These are phyloP conservation scores for Amniataba percoides DNA, from an alignment of 2,797 vertebrate species.

Conservation along the genomic window DNA sequence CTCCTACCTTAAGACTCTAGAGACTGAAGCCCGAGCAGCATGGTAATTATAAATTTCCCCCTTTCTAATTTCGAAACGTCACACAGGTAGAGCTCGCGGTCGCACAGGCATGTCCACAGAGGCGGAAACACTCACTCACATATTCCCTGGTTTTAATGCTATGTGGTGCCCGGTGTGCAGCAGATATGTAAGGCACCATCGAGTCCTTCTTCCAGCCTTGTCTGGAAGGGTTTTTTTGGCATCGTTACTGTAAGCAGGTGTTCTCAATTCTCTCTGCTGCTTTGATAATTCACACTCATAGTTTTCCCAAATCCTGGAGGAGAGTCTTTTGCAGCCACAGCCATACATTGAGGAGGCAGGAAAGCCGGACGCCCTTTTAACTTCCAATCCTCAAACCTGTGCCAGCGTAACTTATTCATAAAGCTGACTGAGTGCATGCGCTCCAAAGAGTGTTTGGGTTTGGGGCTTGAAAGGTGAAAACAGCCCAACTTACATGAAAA, in stretches of 20 bases:
- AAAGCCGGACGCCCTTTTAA: constrained; percentile 18
- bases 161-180: constrained; percentile 17
- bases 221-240: constrained; percentile 48
- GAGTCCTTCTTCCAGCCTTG: constrained; percentile 43
- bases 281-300: constrained; percentile 65
- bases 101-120: constrained; percentile 16
- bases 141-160: constrained; percentile 21
- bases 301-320: constrained; percentile 39
- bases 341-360: constrained; percentile 16
- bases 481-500: constrained; percentile 31
- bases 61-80: constrained; percentile 39
- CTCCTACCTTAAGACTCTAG: constrained; percentile 30
- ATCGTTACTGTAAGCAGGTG: constrained; percentile 75
- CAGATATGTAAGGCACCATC: constrained; percentile 12
- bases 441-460: constrained; percentile 46
- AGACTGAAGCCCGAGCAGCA: constrained; percentile 39
- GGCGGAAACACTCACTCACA: not conserved
- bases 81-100: constrained; percentile 34
- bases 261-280: constrained; percentile 61
- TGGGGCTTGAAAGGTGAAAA: constrained; percentile 51
- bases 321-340: constrained; percentile 27
- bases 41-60: constrained; percentile 64
- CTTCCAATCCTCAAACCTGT: constrained; percentile 30
- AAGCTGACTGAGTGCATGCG: constrained; percentile 41
- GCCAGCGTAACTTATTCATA: constrained; percentile 57